Percentiles rank a stretch among this genome's conserved stretches.
These are phyloP conservation scores for Amiota minor DNA, from an alignment of 2,888 invertebrate genomes.

Conservation along the genomic window DNA sequence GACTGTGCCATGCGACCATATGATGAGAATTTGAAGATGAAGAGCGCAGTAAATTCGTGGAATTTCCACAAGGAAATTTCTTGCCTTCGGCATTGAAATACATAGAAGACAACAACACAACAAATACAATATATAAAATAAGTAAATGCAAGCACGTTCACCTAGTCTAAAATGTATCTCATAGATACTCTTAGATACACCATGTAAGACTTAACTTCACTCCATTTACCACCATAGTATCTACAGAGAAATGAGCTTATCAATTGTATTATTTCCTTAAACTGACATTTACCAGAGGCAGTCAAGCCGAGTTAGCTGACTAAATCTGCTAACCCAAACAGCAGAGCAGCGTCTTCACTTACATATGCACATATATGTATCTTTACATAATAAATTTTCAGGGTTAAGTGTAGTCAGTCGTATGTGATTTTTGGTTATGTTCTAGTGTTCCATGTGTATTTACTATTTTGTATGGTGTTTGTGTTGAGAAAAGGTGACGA, in stretches of 20 bases:
- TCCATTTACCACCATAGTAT: no score
- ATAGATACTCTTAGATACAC: neutral
- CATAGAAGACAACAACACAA: no score
- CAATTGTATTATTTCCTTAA: slow-evolving; percentile 13
- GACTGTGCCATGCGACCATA: neutral
- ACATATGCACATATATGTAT: no score
- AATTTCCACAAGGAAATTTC: no score
- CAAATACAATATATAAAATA: no score
- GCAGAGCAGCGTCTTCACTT: no score
- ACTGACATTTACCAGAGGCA: neutral
- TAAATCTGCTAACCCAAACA: no score
- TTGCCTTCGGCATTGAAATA: neutral
- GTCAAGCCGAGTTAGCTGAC: no score
- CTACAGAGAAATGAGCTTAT: neutral
- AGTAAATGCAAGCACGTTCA: no score
- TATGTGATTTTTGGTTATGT: neutral
- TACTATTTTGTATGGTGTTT: neutral
- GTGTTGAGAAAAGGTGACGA: neutral
- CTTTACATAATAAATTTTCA: neutral
- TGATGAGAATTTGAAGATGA: neutral
- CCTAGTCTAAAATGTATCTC: neutral
- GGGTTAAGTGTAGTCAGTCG: slow-evolving; percentile 10
- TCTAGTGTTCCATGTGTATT: neutral
- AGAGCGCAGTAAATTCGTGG: neutral
- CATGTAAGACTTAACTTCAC: neutral